Evolutionary conservation across 2,797 vertebrate species (phyloP).

Genomic region (Sebastes wilsoni): DNA sequence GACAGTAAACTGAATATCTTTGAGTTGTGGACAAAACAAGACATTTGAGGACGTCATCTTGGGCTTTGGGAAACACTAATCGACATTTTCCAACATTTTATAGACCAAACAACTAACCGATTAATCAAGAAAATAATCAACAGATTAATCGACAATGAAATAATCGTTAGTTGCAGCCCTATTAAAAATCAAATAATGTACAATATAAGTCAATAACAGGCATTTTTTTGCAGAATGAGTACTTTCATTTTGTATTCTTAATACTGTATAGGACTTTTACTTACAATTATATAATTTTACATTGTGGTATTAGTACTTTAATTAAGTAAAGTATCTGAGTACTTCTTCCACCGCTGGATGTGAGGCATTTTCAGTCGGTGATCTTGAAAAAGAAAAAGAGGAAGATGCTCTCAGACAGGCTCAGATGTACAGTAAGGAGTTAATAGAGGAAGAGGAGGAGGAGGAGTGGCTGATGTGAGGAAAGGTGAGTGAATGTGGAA

Average conservation of each 20-base stretch:
- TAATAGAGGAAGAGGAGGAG: not conserved
- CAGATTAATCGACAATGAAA: too few species aligned
- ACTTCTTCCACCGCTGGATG: not conserved
- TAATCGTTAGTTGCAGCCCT: too few species aligned
- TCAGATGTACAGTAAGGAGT: conserved; percentile 23
- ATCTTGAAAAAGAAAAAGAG: not conserved
- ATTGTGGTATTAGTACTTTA: not conserved
- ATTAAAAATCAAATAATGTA: not conserved
- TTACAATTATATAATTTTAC: not conserved
- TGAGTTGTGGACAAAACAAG: too few species aligned
- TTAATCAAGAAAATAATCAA: too few species aligned
- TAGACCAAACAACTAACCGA: too few species aligned
- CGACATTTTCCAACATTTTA: too few species aligned
- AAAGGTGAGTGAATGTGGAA: conserved; percentile 50
- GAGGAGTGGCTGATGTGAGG: conserved; percentile 1
- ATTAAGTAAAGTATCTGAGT: not conserved
- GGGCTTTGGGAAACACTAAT: too few species aligned
- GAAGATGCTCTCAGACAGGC: not conserved
- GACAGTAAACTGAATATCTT: too few species aligned
- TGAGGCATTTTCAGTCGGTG: not conserved
- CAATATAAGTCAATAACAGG: not conserved
- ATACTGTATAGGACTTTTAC: not conserved
- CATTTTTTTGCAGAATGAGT: not conserved
- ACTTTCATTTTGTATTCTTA: not conserved
- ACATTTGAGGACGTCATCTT: too few species aligned